Percentiles rank a stretch among this genome's conserved stretches.
Conservation (phyloP, 2,888 invertebrate genomes). For the Silvanus unidentatus region DNA sequence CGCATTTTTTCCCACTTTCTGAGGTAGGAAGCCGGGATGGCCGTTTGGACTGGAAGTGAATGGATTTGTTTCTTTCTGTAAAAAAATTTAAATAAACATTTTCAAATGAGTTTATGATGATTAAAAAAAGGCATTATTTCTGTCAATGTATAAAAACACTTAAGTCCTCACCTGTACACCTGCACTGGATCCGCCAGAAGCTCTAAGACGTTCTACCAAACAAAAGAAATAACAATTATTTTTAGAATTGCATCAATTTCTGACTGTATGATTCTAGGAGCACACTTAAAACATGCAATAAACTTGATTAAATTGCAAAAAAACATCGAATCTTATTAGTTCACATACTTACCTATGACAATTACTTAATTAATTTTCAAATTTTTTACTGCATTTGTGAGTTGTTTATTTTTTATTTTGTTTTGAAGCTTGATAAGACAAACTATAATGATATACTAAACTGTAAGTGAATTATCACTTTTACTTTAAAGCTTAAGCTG, state of each 20-base stretch:
- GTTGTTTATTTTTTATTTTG: no score
- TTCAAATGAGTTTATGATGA: neutral
- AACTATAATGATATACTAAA: no score
- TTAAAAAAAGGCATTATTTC: no score
- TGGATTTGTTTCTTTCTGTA: constrained; percentile 67
- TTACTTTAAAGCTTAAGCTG: constrained; percentile 1
- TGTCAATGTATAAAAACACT: no score
- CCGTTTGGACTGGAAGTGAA: constrained; percentile 85
- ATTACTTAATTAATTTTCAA: no score
- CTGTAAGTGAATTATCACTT: no score
- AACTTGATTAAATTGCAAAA: neutral
- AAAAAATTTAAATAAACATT: constrained; percentile 12
- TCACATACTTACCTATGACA: no score
- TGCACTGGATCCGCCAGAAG: constrained; percentile 51
- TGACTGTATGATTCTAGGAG: no score
- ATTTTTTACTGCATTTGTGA: no score
- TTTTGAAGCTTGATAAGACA: no score
- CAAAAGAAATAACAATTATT: constrained; percentile 23
- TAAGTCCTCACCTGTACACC: constrained; percentile 46
- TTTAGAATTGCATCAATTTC: no score
- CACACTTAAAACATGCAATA: neutral
- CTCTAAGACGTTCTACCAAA: constrained; percentile 56
- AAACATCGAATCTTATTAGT: neutral
- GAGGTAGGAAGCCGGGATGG: constrained; percentile 88
- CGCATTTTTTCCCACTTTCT: constrained; percentile 76